These are phyloP conservation scores for Cepaea nemoralis DNA, from an alignment of 1,140 invertebrate species.

Conservation along the genomic window DNA sequence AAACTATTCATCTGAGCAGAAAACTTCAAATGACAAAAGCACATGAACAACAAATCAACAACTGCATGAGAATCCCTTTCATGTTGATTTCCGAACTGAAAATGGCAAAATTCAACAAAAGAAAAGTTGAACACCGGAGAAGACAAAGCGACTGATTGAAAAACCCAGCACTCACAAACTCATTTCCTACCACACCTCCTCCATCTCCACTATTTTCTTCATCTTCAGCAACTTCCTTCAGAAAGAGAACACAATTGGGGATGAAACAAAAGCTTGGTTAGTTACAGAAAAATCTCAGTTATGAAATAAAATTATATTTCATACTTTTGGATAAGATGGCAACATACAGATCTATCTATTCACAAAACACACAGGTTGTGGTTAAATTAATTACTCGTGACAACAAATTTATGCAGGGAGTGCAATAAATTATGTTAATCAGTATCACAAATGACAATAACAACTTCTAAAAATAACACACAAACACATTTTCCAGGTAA, in stretches of 20 bases:
- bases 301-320: too few species aligned
- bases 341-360: too few species aligned
- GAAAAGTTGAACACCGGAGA: neutral
- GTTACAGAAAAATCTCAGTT: too few species aligned
- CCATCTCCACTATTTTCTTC: neutral
- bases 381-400: too few species aligned
- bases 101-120: neutral
- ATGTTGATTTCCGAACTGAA: neutral
- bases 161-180: conserved; percentile 2
- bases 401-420: too few species aligned
- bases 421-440: too few species aligned
- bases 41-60: neutral
- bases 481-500: too few species aligned
- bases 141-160: neutral
- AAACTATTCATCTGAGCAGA: neutral
- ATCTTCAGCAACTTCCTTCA: neutral
- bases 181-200: neutral
- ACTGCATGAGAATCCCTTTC: neutral
- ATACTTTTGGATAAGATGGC: too few species aligned
- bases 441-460: too few species aligned
- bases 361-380: too few species aligned
- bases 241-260: neutral
- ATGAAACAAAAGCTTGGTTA: neutral
- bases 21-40: neutral
- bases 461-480: too few species aligned